Evolutionary conservation across 2,113 vertebrate genomes (phyloP).

Genomic region (Pollimyrus isidori): DNA sequence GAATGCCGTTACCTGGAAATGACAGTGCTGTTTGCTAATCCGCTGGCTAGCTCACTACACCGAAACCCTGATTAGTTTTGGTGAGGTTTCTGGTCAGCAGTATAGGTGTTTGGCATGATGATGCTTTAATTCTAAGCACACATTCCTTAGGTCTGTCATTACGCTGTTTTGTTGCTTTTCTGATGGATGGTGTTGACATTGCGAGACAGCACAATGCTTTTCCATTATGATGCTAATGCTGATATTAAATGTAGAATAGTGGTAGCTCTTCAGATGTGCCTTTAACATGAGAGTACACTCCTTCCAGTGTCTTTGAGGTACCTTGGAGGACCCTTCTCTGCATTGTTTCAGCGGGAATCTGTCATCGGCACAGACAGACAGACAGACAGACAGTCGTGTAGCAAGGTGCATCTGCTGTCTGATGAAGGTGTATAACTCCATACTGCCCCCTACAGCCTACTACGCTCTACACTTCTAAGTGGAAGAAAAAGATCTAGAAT

Average conservation of each 20-base stretch:
- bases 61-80: slow-evolving; percentile 20
- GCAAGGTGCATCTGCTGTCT: neutral
- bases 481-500: neutral
- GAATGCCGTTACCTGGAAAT: slow-evolving; percentile 17
- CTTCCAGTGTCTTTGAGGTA: neutral
- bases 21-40: neutral
- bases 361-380: neutral
- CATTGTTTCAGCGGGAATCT: neutral
- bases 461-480: neutral
- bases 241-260: neutral
- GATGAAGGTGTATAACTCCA: neutral
- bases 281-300: neutral
- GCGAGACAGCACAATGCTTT: neutral
- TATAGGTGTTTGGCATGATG: neutral
- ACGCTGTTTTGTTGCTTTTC: neutral
- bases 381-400: neutral
- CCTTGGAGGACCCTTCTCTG: neutral
- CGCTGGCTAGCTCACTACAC: neutral
- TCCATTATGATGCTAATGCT: neutral
- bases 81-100: neutral
- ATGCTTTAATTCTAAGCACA: neutral
- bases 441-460: neutral
- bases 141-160: neutral
- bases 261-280: neutral
- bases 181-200: neutral